Conservation (phyloP, 2,888 invertebrate genomes). For the Operophtera brumata region DNA sequence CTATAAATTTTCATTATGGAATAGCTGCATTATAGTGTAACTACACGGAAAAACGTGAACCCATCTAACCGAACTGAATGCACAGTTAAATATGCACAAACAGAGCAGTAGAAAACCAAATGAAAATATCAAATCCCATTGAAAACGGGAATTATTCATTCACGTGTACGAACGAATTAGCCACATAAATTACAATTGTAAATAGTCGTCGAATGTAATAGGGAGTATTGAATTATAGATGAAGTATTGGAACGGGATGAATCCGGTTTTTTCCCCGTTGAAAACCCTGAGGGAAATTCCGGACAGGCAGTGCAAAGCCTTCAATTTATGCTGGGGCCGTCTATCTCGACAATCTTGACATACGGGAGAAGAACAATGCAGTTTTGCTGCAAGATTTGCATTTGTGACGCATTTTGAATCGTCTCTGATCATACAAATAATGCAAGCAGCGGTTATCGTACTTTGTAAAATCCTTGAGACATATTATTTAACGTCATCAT, state of each 20-base stretch:
- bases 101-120: conserved; percentile 29
- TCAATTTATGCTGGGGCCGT: conserved; percentile 72
- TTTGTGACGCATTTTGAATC: conserved; percentile 15
- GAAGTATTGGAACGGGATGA: conserved; percentile 61
- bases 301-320: conserved; percentile 64
- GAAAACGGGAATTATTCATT: conserved; percentile 46
- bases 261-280: conserved; percentile 57
- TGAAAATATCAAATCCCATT: conserved; percentile 44
- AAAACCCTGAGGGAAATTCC: conserved; percentile 74
- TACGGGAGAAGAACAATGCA: conserved; percentile 60
- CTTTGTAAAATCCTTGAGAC: too few relatives aligned
- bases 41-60: conserved; percentile 1
- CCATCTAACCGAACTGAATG: not conserved
- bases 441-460: not conserved
- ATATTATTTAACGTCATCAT: too few relatives aligned
- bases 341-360: conserved; percentile 69
- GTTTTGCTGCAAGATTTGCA: conserved; percentile 40
- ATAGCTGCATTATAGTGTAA: not conserved
- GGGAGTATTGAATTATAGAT: conserved; percentile 70
- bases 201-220: conserved; percentile 57
- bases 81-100: conserved; percentile 20
- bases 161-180: conserved; percentile 53
- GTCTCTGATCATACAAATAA: not conserved
- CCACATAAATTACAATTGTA: conserved; percentile 60
- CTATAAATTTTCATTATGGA: not conserved